Conservation (phyloP, 1,140 invertebrate species). For the Delia radicum region DNA sequence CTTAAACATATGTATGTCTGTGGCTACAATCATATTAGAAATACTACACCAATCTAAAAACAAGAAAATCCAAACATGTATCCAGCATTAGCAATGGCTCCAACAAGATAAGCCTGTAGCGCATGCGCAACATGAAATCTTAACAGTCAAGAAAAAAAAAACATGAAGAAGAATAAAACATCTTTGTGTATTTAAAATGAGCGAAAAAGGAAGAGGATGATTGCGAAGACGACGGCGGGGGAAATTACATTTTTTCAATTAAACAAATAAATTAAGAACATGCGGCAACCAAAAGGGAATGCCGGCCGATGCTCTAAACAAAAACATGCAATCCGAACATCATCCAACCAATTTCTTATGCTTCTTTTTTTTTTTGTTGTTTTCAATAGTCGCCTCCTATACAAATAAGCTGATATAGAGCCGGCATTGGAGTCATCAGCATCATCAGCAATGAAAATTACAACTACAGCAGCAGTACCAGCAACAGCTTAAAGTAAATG, state of each 20-base stretch:
- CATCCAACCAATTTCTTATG: constrained; percentile 7
- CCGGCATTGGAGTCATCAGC: neutral
- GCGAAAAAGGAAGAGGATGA: neutral
- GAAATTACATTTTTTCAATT: constrained; percentile 47
- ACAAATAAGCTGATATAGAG: neutral
- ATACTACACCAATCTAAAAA: neutral
- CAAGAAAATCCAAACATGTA: neutral
- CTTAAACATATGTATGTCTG: no score
- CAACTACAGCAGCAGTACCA: neutral
- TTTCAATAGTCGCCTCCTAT: neutral
- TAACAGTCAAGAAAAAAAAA: constrained; percentile 1
- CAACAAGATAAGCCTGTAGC: constrained; percentile 28
- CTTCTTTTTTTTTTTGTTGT: neutral
- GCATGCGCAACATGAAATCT: constrained; percentile 21
- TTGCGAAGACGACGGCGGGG: neutral
- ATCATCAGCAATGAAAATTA: neutral
- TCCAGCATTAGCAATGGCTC: neutral
- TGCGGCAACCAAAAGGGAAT: constrained; percentile 7
- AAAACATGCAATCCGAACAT: constrained; percentile 20
- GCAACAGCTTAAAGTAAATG: neutral
- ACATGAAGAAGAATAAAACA: neutral
- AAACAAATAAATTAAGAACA: constrained; percentile 37
- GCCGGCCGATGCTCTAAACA: neutral
- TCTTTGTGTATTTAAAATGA: neutral
- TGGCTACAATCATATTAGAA: no score